Evolutionary conservation across 2,888 invertebrate species (phyloP).

Genomic region (Dynastes grantii): DNA sequence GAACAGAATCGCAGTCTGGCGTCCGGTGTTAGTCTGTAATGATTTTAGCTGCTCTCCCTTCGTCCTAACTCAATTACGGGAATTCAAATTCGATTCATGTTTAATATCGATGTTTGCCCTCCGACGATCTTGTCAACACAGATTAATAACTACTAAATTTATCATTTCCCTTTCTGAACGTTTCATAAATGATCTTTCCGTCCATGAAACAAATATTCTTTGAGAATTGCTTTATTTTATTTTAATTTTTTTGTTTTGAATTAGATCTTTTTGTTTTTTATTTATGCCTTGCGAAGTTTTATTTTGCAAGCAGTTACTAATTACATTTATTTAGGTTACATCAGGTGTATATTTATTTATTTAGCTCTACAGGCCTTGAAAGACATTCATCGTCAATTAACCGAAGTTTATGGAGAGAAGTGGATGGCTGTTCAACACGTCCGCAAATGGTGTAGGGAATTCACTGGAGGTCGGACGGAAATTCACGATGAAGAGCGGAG

Average conservation of each 20-base stretch:
- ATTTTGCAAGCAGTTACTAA: too few relatives aligned
- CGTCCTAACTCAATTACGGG: slow-evolving; percentile 59
- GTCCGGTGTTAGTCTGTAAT: slow-evolving; percentile 59
- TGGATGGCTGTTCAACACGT: too few relatives aligned
- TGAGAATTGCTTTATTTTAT: background rate
- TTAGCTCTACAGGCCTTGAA: too few relatives aligned
- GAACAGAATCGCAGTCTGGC: slow-evolving; percentile 35
- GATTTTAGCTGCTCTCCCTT: slow-evolving; percentile 57
- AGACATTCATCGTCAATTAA: too few relatives aligned
- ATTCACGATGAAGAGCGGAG: too few relatives aligned
- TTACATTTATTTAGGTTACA: too few relatives aligned
- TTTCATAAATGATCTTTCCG: slow-evolving; percentile 37
- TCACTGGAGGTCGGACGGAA: too few relatives aligned
- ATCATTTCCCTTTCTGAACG: slow-evolving; percentile 51
- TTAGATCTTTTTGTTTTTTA: background rate
- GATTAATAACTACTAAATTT: slow-evolving; percentile 59
- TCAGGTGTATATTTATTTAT: too few relatives aligned
- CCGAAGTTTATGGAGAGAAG: too few relatives aligned
- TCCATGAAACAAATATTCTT: background rate
- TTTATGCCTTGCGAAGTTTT: too few relatives aligned
- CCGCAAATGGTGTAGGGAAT: too few relatives aligned
- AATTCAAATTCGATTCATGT: slow-evolving; percentile 62
- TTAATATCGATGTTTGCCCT: slow-evolving; percentile 61
- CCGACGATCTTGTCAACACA: slow-evolving; percentile 59
- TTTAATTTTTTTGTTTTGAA: background rate